Percentiles rank a stretch among this genome's conserved stretches.
phyloP scores from a whole-genome alignment of 2,113 vertebrate species.

The Aix galericulata region DNA sequence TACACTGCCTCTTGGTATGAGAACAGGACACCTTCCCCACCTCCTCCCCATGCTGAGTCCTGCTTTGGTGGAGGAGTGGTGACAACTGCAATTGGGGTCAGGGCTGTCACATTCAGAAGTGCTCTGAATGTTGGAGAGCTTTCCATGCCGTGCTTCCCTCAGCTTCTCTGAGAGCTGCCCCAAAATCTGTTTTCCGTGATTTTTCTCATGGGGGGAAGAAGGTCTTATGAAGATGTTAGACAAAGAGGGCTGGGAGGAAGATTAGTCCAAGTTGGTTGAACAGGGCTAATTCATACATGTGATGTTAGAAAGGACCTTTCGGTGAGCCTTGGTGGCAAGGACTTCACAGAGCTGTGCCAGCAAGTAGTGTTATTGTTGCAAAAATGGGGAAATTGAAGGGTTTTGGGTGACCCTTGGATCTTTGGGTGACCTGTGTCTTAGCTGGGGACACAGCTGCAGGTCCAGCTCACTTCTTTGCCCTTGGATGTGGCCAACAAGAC shows the following conservation, averaged over 20 bases:
- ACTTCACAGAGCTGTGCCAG: neutral
- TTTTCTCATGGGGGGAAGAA: neutral
- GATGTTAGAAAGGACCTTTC: neutral
- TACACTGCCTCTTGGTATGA: neutral
- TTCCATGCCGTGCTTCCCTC: accelerated
- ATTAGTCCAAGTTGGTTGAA: neutral
- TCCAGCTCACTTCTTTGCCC: neutral
- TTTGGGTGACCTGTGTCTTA: neutral
- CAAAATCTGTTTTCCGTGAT: neutral
- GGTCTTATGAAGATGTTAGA: neutral
- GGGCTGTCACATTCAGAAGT: neutral
- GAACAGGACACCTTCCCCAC: neutral
- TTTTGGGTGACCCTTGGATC: neutral
- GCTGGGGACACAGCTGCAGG: neutral
- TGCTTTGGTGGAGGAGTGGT: neutral
- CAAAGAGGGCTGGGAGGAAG: neutral
- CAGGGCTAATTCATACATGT: accelerated
- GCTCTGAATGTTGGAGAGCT: neutral
- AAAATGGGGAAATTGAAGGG: neutral
- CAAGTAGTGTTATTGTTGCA: too few relatives aligned
- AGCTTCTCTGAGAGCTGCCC: neutral
- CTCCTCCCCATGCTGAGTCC: accelerated
- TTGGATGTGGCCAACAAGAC: too few relatives aligned
- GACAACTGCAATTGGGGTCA: neutral
- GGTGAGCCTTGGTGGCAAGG: neutral